phyloP scores from a whole-genome alignment of 2,113 vertebrate genomes.

The Numida meleagris region DNA sequence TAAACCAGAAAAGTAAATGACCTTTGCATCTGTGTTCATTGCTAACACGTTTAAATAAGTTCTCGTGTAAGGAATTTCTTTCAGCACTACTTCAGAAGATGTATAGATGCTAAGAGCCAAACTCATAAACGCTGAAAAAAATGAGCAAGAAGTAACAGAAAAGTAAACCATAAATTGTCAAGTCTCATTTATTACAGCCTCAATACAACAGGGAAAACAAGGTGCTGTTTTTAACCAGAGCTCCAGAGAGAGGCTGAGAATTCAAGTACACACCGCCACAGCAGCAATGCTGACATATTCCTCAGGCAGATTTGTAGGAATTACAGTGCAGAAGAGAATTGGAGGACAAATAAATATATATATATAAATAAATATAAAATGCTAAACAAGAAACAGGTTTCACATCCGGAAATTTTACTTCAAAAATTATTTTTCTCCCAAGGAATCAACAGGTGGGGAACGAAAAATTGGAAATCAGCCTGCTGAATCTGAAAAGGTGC shows the following conservation, averaged over 20 bases:
- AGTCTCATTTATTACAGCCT: neutral
- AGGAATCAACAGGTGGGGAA: neutral
- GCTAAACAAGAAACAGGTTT: neutral
- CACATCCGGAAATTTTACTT: neutral
- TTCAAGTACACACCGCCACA: neutral
- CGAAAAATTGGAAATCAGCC: too few relatives aligned
- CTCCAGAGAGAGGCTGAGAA: neutral
- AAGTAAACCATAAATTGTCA: neutral
- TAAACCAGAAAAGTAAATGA: neutral
- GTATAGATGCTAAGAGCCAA: neutral
- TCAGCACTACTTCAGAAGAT: neutral
- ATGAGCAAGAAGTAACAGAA: neutral
- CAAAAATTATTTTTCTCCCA: neutral
- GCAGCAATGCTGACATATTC: neutral
- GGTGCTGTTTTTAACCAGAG: neutral
- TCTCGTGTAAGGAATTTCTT: neutral
- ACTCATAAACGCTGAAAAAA: neutral
- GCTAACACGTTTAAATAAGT: neutral
- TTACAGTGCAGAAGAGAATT: neutral
- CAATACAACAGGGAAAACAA: neutral
- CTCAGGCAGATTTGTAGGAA: neutral
- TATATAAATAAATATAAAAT: neutral
- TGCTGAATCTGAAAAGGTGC: neutral
- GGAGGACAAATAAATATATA: too few relatives aligned
- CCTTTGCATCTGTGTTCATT: neutral